These are phyloP conservation scores for Drosophila nikananu DNA, from an alignment of 1,140 invertebrate species.

Conservation along the genomic window DNA sequence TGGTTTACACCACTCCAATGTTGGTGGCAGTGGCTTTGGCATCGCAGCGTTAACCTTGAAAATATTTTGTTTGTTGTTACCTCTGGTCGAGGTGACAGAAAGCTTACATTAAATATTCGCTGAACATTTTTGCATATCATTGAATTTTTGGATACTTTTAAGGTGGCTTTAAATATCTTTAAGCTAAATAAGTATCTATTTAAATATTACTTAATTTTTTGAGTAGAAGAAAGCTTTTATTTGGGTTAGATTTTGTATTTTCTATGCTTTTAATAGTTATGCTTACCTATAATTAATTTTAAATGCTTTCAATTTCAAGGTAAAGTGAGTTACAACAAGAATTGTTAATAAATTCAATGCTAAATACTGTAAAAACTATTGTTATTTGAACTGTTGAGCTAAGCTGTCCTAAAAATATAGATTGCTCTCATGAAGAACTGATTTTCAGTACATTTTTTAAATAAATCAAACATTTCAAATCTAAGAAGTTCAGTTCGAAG, in stretches of 20 bases:
- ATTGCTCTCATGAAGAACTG: too few relatives aligned
- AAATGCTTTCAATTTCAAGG: too few relatives aligned
- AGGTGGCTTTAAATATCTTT: neutral
- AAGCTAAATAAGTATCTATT: neutral
- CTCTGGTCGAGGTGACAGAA: slow-evolving; percentile 17
- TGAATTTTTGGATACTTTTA: neutral
- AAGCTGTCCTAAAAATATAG: too few relatives aligned
- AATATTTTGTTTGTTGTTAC: slow-evolving; percentile 31
- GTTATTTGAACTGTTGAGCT: too few relatives aligned
- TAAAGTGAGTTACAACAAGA: too few relatives aligned
- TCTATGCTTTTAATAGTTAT: too few relatives aligned
- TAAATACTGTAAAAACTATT: too few relatives aligned
- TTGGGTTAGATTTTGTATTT: neutral
- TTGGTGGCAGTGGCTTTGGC: slow-evolving; percentile 32
- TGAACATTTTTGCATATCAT: neutral
- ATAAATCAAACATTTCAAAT: slow-evolving; percentile 4
- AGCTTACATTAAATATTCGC: slow-evolving; percentile 7
- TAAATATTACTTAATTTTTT: neutral
- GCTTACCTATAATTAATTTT: too few relatives aligned
- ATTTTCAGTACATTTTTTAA: neutral
- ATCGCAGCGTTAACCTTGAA: slow-evolving; percentile 53
- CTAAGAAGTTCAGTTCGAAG: neutral
- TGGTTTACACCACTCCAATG: slow-evolving; percentile 51
- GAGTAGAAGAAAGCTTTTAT: neutral
- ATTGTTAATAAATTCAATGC: too few relatives aligned